Conservation (phyloP, 53 echinoderm and acorn worm genomes). For the Stichopus horrens region DNA sequence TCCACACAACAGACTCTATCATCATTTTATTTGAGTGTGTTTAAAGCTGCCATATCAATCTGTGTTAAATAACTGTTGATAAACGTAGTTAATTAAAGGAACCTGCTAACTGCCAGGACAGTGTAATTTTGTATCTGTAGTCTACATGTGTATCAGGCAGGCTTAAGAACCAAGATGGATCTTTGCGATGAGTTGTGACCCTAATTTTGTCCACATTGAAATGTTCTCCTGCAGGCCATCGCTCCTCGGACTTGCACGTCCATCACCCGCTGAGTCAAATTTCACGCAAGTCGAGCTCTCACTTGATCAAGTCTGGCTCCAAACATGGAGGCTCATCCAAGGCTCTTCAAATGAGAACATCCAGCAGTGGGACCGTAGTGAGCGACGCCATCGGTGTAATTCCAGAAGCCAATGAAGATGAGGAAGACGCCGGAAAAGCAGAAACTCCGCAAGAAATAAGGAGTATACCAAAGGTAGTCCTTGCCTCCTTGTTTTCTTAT, state of each 20-base stretch:
- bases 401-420: conserved; percentile 34
- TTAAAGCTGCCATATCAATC: no score
- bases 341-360: neutral
- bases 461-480: conserved; percentile 23
- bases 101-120: no score
- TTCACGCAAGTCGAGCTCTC: conserved; percentile 27
- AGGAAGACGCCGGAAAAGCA: neutral
- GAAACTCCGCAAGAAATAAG: conserved; percentile 29
- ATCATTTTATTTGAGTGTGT: no score
- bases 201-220: neutral
- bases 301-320: neutral
- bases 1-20: no score
- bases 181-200: no score
- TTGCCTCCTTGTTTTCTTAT: neutral
- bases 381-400: neutral
- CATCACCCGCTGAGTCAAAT: conserved; percentile 50
- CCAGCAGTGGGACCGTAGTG: neutral
- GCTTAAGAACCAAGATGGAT: no score
- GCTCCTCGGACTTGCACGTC: conserved; percentile 35
- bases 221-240: conserved; percentile 7
- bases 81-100: no score
- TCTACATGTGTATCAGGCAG: no score
- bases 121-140: no score
- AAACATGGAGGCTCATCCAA: conserved; percentile 24
- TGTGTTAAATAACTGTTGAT: no score